Percentiles rank a stretch among this genome's conserved stretches.
phyloP scores from a whole-genome alignment of 2,113 vertebrate genomes.

The Nyctibius bracteatus region DNA sequence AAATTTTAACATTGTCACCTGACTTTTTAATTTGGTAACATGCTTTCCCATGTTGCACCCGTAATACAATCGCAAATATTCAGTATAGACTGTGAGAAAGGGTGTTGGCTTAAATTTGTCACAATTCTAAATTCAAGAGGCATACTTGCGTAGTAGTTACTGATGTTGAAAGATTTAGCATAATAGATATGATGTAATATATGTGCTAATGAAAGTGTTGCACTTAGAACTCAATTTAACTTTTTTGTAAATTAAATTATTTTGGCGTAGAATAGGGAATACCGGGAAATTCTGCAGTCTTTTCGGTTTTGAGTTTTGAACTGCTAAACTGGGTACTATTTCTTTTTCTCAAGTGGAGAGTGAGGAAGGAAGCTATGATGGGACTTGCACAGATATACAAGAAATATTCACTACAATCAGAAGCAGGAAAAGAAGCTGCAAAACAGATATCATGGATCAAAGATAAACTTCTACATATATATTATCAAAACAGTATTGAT shows the following conservation, averaged over 20 bases:
- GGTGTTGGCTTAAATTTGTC: background rate
- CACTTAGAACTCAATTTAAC: background rate
- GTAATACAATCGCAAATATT: background rate
- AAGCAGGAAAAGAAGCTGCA: constrained; percentile 94
- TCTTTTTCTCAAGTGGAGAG: constrained; percentile 86
- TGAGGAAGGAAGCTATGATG: constrained; percentile 99
- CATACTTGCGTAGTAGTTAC: background rate
- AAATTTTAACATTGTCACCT: rapidly evolving
- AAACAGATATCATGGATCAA: constrained; percentile 99
- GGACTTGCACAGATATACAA: constrained; percentile 97
- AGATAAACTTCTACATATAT: constrained; percentile 97
- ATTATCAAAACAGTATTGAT: constrained; percentile 99
- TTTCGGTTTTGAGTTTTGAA: background rate
- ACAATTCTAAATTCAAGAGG: background rate
- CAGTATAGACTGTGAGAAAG: background rate
- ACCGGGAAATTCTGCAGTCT: background rate
- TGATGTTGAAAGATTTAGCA: background rate
- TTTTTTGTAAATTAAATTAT: background rate
- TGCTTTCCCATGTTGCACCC: background rate
- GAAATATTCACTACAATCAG: constrained; percentile 94
- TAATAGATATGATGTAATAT: background rate
- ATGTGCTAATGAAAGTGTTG: background rate
- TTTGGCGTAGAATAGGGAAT: background rate
- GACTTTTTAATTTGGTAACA: background rate
- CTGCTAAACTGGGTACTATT: background rate